Base-by-base conservation (phyloP, 2,888 invertebrate genomes). In the Gymnoscelis rufifasciata region DNA sequence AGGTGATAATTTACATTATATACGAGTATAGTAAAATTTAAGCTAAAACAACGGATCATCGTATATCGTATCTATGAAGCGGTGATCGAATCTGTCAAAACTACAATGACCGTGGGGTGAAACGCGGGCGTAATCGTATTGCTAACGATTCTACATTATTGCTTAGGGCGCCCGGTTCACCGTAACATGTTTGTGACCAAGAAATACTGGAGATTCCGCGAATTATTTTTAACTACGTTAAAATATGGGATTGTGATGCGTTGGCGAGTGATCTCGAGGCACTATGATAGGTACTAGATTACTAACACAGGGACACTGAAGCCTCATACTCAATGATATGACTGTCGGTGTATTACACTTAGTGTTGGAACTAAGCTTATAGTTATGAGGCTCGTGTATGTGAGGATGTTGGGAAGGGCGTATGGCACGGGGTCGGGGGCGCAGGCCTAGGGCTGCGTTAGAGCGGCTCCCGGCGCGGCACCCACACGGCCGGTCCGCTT, bases 401-500 rank as follows among this genome's bases (percentile, higher is more conserved):
- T 35, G 35, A 6, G 35, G 35, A 35, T 19, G 35, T 35, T 19
- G 38, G 14, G 15, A 6, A 14, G 33, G 26, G 38, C 14, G 15
- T 45, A 48, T 46, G 54, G 54, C 42, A 38, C 51, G 79, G 78
- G 30, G 89, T 80, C 71, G 75, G 69, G 80, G 83, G 41, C 19
- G 40, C 33, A 14, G 35, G 38, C 26, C 74, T 88, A 90, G 88
- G 88, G 91, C 92, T 33, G 35, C 23, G 36, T 43, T 94, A 96
- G 92, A 96, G 94, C 87, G 95, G 94, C 88, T 98, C 97, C 77
- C 97, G 97, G 57, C 97, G 94, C 64, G 98, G 97, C 69, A 98
- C 96, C 99, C 99, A 99, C 83, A 98, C 97, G 69, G 91, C 93
- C 74, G 97, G 97, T 58, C 98, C 97, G 64, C 97, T 96, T 89